Evolutionary conservation across 2,797 vertebrate species (phyloP), one percentile per base, ranked within the genome.

Genomic region (Tragopan temminckii): DNA sequence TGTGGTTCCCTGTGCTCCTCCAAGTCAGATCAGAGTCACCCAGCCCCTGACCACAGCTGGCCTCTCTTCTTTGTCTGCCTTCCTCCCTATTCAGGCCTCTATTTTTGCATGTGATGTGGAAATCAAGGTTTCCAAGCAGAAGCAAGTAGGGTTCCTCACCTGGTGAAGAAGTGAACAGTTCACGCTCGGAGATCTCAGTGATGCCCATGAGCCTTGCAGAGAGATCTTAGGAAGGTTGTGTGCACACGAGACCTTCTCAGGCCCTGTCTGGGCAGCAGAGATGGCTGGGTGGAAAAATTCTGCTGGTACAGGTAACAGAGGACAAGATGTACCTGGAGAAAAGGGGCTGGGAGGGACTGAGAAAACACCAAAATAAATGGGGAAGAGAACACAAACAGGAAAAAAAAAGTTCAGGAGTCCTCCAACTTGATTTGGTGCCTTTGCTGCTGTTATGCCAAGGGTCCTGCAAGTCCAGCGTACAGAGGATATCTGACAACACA

Each of bases 181-280:
- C 92, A 98, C 98, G 52, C 98, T 98, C 0, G 99, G 98, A 11
- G 99, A 99, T 77, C 98, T 98, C 68, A 99, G 97, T 15, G 99
- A 99, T 21, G 98, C 98, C 99, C 99, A 99, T 31, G 99, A 99
- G 68, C 98, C 98, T 90, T 99, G 99, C 62, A 99, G 98, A 70
- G 99, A 98, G 76, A 98, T 98, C 96, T 98, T 98, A 67, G 98
- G 97, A 86, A 99, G 98, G 55, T 96, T 97, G 53, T 92, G 97
- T 53, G 97, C 91, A 75, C 98, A 93, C 0, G 97, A 82, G 46
- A 96, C 93, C 78, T 98, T 97, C 23, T 98, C 98, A 89, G 97
- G 98, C 58, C 96, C 97, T 83, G 97, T 97, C 83, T 98, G 98
- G 85, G 98, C 97, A 58, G 97, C 94, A 27, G 98, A 97, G 71